These are phyloP conservation scores for Cercocebus atys DNA, from an alignment of 2,113 vertebrate species.

Conservation along the genomic window DNA sequence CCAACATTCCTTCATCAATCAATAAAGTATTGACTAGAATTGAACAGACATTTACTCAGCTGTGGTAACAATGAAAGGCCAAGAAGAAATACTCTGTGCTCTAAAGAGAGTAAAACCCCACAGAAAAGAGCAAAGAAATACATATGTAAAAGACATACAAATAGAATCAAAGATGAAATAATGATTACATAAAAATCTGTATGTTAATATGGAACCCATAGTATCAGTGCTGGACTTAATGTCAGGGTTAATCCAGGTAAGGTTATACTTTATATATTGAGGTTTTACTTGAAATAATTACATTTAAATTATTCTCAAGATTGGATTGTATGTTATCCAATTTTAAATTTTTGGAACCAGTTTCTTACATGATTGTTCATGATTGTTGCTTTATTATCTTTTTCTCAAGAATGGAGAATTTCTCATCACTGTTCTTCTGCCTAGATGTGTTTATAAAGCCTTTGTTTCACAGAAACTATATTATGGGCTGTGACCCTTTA, in stretches of 20 bases:
- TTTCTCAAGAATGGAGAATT: slow-evolving; percentile 19
- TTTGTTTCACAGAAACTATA: slow-evolving; percentile 68
- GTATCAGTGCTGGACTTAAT: neutral
- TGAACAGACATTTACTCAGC: slow-evolving; percentile 12
- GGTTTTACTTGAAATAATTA: slow-evolving; percentile 41
- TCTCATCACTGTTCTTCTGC: slow-evolving; percentile 17
- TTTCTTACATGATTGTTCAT: neutral
- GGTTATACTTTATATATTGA: neutral
- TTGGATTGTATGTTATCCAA: neutral
- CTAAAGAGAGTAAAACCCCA: neutral
- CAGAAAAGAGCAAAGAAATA: neutral
- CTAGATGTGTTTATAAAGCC: slow-evolving; percentile 39
- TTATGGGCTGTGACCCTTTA: slow-evolving; percentile 10
- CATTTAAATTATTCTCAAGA: slow-evolving; percentile 20
- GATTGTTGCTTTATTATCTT: neutral
- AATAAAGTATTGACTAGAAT: slow-evolving; percentile 56
- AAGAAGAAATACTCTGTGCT: neutral
- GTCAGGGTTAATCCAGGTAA: neutral
- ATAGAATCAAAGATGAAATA: neutral
- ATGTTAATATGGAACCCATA: neutral
- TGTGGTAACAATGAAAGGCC: neutral
- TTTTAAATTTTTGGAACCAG: slow-evolving; percentile 38
- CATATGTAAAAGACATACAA: neutral
- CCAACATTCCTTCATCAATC: slow-evolving; percentile 8
- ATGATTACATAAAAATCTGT: slow-evolving; percentile 15